phyloP scores from a whole-genome alignment of 2,113 vertebrate genomes.

The Psammodynastes pulverulentus region DNA sequence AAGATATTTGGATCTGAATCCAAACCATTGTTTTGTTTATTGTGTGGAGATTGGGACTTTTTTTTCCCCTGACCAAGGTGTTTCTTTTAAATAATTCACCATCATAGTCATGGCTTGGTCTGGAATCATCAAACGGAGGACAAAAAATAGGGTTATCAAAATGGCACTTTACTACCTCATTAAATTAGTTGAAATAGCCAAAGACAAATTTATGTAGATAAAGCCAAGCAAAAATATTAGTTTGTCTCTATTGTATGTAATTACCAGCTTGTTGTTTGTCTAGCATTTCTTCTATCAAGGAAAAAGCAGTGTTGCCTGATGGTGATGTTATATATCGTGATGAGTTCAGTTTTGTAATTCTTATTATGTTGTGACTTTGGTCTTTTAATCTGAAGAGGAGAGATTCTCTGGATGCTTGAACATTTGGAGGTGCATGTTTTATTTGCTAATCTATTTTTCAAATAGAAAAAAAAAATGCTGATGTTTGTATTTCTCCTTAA shows the following conservation, averaged over 20 bases:
- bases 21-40: too few relatives aligned
- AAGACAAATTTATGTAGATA: not conserved
- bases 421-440: not conserved
- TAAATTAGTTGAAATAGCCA: not conserved
- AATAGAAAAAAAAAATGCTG: not conserved
- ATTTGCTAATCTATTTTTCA: not conserved
- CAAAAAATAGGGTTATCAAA: not conserved
- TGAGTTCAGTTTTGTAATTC: not conserved
- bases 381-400: not conserved
- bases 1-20: too few relatives aligned
- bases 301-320: not conserved
- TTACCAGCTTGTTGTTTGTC: not conserved
- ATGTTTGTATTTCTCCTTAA: not conserved
- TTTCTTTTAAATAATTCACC: too few relatives aligned
- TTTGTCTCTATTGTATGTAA: not conserved
- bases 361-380: not conserved
- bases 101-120: too few relatives aligned
- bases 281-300: too few relatives aligned
- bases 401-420: not conserved
- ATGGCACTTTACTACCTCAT: not conserved
- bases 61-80: not conserved
- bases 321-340: not conserved
- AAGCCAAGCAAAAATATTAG: too few relatives aligned
- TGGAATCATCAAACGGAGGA: not conserved
- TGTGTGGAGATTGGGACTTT: too few relatives aligned